Conservation (phyloP, 2,888 invertebrate species). For the Chalcosyrphus nemorum region DNA sequence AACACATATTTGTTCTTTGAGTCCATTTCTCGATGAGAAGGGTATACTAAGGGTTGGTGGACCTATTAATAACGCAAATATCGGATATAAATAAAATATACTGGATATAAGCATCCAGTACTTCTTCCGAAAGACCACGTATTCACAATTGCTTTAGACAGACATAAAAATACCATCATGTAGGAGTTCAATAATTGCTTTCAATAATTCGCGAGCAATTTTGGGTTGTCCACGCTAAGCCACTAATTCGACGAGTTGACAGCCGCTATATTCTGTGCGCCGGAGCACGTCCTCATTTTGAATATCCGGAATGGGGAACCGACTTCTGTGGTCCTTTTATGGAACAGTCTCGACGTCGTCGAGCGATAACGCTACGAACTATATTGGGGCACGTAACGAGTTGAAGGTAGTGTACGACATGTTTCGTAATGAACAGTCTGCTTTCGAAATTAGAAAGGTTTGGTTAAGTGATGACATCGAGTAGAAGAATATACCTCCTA, state of each 20-base stretch:
- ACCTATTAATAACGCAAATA: neutral
- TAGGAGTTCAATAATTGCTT: neutral
- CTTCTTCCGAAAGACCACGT: neutral
- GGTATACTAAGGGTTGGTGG: neutral
- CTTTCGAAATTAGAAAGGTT: too few species aligned
- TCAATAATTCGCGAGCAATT: neutral
- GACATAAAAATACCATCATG: neutral
- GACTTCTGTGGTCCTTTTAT: neutral
- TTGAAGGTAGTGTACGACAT: too few species aligned
- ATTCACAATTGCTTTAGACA: neutral
- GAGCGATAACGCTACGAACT: neutral
- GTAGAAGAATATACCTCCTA: neutral
- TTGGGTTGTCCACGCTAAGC: neutral
- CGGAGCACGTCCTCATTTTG: neutral
- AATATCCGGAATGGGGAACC: neutral
- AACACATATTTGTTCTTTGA: neutral
- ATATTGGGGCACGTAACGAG: too few species aligned
- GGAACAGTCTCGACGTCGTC: neutral
- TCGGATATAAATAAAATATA: too few species aligned
- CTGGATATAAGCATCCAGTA: neutral
- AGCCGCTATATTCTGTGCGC: neutral
- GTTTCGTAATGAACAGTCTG: too few species aligned
- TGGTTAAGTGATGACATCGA: neutral
- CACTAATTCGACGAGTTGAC: neutral
- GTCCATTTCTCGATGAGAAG: neutral